These are phyloP conservation scores for Leptatherina wallacei DNA, from an alignment of 2,797 vertebrate genomes.

Conservation along the genomic window DNA sequence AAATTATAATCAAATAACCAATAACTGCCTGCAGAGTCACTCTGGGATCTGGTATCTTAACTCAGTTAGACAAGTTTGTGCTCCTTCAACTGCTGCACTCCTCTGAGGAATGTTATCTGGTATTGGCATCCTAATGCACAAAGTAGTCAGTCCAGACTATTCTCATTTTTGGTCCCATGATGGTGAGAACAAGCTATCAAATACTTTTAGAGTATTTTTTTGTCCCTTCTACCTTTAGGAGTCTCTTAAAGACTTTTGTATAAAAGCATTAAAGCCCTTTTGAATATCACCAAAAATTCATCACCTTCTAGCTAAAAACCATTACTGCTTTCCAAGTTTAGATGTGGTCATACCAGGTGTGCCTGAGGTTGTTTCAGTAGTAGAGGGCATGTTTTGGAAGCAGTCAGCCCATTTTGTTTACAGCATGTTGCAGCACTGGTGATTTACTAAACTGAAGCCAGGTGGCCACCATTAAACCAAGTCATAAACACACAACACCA, in stretches of 20 bases:
- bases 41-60: not conserved
- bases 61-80: not conserved
- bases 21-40: not conserved
- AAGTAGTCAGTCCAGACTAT: not conserved
- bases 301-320: not conserved
- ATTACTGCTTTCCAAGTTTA: not conserved
- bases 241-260: not conserved
- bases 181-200: not conserved
- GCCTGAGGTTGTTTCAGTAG: constrained; percentile 37
- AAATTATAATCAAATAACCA: not conserved
- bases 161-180: not conserved
- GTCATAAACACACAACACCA: constrained; percentile 73
- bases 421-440: constrained; percentile 56
- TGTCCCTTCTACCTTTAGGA: not conserved
- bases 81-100: not conserved
- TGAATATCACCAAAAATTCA: not conserved
- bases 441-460: constrained; percentile 77
- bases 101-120: not conserved
- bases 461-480: constrained; percentile 77
- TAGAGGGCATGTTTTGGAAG: constrained; percentile 43
- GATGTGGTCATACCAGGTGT: constrained; percentile 21
- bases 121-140: not conserved
- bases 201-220: not conserved
- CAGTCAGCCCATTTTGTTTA: constrained; percentile 65
- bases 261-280: not conserved